Conservation (phyloP, 2,113 vertebrate species). For the Ctenodactylus gundi region DNA sequence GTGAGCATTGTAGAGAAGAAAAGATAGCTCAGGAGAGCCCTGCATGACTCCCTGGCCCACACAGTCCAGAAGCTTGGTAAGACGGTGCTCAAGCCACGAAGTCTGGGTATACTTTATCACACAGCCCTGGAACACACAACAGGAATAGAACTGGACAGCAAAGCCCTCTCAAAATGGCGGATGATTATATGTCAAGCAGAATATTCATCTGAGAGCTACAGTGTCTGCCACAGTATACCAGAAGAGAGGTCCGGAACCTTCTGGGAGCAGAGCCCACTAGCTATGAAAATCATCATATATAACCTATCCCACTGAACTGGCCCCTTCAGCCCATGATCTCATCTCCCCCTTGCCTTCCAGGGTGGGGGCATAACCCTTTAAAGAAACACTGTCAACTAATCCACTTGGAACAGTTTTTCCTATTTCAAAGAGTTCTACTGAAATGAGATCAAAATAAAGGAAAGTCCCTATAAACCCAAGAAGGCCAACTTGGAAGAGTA, state of each 20-base stretch:
- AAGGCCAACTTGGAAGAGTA: not conserved
- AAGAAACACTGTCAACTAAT: conserved; percentile 60
- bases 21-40: not conserved
- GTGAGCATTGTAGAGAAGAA: too few relatives aligned
- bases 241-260: not conserved
- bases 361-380: conserved; percentile 53
- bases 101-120: not conserved
- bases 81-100: not conserved
- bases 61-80: not conserved
- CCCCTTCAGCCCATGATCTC: conserved; percentile 37
- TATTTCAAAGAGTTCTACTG: conserved; percentile 70
- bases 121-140: not conserved
- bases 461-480: conserved; percentile 68
- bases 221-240: not conserved
- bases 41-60: not conserved
- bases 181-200: not conserved
- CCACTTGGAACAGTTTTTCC: conserved; percentile 51
- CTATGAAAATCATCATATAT: not conserved
- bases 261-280: not conserved
- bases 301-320: conserved; percentile 71
- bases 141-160: not conserved
- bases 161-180: not conserved
- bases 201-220: not conserved
- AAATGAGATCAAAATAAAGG: conserved; percentile 60
- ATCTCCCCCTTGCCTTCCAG: conserved; percentile 65